A percentile compares a stretch with the other conserved stretches of the same genome.
Evolutionary conservation across 2,113 vertebrate genomes (phyloP).

Genomic region (Pipa parva): DNA sequence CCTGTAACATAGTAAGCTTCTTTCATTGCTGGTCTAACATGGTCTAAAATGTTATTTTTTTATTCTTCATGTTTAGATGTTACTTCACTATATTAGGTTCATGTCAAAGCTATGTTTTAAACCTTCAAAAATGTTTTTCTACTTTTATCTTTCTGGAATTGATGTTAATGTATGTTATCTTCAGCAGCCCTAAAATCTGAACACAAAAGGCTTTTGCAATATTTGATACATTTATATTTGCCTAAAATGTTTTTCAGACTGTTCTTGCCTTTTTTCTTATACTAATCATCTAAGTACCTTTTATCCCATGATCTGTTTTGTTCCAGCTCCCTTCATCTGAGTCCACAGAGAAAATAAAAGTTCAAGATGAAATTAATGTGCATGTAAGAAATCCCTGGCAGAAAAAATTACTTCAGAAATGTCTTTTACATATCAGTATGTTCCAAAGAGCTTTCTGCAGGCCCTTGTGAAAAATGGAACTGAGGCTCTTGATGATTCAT

Average conservation of each 20-base stretch:
- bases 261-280: slow-evolving; percentile 19
- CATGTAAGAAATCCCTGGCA: slow-evolving; percentile 26
- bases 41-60: too few relatives aligned
- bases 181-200: slow-evolving; percentile 8
- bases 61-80: too few relatives aligned
- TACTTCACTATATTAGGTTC: neutral
- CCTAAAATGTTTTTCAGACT: slow-evolving; percentile 18
- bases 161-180: neutral
- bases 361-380: slow-evolving; percentile 35
- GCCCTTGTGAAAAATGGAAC: slow-evolving; percentile 28
- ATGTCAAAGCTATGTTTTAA: neutral
- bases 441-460: slow-evolving; percentile 15
- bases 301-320: slow-evolving; percentile 33
- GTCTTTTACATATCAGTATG: slow-evolving; percentile 38
- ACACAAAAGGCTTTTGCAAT: slow-evolving; percentile 26
- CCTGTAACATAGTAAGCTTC: too few relatives aligned
- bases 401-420: slow-evolving; percentile 30
- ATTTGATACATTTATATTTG: slow-evolving; percentile 30
- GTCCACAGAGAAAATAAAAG: slow-evolving; percentile 35
- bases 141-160: neutral
- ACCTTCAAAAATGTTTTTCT: neutral
- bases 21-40: too few relatives aligned
- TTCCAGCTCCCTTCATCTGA: slow-evolving; percentile 31
- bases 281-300: slow-evolving; percentile 39
- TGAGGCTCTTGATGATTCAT: slow-evolving; percentile 18